These are phyloP conservation scores for Chrysolina americana DNA, from an alignment of 2,888 invertebrate species.

Conservation along the genomic window DNA sequence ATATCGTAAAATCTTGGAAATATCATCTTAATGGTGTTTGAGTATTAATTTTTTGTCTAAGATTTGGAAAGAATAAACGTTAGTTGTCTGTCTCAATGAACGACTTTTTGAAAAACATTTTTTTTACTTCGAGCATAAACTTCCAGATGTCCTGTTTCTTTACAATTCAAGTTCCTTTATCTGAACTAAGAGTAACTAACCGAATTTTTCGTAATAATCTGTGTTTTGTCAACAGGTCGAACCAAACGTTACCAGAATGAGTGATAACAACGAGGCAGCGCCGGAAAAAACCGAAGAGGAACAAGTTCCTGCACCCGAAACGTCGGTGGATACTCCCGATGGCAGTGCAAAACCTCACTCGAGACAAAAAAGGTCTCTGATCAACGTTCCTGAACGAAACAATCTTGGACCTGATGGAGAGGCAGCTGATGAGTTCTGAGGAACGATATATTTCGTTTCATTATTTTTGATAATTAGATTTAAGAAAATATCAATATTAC, in stretches of 20 bases:
- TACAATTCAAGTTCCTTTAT: not conserved
- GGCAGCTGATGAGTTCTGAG: constrained; percentile 47
- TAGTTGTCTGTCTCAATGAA: too few relatives aligned
- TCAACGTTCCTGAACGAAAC: constrained; percentile 44
- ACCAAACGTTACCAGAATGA: not conserved
- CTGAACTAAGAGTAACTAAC: not conserved
- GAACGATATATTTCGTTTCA: not conserved
- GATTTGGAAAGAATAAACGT: too few relatives aligned
- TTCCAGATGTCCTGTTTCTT: too few relatives aligned
- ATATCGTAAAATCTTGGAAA: too few relatives aligned
- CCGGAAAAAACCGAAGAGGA: constrained; percentile 2
- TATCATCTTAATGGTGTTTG: too few relatives aligned
- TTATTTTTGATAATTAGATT: not conserved
- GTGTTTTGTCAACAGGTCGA: not conserved
- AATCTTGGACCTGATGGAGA: constrained; percentile 52
- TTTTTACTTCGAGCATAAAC: too few relatives aligned
- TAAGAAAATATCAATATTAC: too few relatives aligned
- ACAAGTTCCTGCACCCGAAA: not conserved
- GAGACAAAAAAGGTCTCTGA: constrained; percentile 42
- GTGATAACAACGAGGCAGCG: not conserved
- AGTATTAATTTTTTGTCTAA: too few relatives aligned
- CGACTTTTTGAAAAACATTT: too few relatives aligned
- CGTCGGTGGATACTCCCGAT: not conserved
- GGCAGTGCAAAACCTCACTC: constrained; percentile 19
- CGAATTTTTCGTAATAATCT: not conserved